Evolutionary conservation across 2,113 vertebrate genomes (phyloP).

Genomic region (Python bivittatus): DNA sequence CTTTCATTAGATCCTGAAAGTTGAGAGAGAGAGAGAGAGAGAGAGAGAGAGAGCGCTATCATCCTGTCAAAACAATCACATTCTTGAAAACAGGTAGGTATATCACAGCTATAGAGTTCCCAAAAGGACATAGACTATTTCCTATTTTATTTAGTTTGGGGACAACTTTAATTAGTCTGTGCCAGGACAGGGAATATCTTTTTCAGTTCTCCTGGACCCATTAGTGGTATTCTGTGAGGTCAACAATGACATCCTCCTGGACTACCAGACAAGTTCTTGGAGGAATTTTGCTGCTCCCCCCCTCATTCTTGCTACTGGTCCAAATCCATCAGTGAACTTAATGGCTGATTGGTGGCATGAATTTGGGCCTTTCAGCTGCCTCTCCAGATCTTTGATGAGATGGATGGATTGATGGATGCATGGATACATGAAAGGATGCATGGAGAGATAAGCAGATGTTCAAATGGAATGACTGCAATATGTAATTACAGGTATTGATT

Average conservation of each 20-base stretch:
- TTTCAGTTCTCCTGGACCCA: not conserved
- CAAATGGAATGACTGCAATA: not conserved
- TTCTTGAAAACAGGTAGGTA: not conserved
- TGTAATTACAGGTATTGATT: not conserved
- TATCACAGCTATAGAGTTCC: not conserved
- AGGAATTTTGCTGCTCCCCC: not conserved
- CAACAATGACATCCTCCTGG: not conserved
- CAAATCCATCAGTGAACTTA: not conserved
- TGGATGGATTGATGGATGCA: not conserved
- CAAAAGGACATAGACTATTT: not conserved
- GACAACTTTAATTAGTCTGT: not conserved
- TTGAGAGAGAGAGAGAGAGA: too few relatives aligned
- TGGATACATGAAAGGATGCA: not conserved
- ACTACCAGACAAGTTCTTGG: not conserved
- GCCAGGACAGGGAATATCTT: not conserved
- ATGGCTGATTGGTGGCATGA: not conserved
- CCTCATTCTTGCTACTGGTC: not conserved
- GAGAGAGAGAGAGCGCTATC: too few relatives aligned
- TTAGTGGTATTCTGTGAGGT: not conserved
- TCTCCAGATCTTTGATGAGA: not conserved
- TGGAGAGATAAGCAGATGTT: not conserved
- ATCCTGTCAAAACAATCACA: not conserved
- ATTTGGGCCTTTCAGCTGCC: not conserved
- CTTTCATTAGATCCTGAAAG: not conserved
- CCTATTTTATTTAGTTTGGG: not conserved